A percentile compares a stretch with the other conserved stretches of the same genome.
phyloP scores from a whole-genome alignment of 1,140 invertebrate species.

The Drosophila navojoa region DNA sequence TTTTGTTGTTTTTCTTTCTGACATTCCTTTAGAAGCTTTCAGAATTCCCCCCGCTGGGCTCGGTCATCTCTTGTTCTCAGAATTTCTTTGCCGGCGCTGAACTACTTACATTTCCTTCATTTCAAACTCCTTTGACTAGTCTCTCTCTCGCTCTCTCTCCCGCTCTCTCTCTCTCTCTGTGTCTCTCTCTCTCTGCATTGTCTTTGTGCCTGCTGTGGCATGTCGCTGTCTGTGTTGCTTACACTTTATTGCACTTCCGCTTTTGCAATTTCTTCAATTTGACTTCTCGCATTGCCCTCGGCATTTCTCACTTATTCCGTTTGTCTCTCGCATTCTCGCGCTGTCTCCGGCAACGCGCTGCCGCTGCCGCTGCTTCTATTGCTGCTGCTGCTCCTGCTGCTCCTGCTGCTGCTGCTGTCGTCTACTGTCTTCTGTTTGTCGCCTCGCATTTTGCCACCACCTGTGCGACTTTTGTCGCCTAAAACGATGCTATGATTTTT shows the following conservation, averaged over 20 bases:
- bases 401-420: neutral
- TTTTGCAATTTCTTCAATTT: slow-evolving; percentile 60
- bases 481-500: slow-evolving; percentile 71
- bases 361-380: neutral
- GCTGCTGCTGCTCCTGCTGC: neutral
- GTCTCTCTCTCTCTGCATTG: slow-evolving; percentile 11
- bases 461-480: slow-evolving; percentile 39
- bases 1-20: slow-evolving; percentile 11
- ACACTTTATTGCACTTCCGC: slow-evolving; percentile 71
- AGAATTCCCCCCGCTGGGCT: neutral
- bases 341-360: neutral
- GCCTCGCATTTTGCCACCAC: slow-evolving; percentile 8
- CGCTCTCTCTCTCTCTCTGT: too few species aligned
- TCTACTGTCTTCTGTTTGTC: slow-evolving; percentile 5
- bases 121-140: slow-evolving; percentile 28
- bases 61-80: neutral
- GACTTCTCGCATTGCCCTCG: slow-evolving; percentile 25
- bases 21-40: neutral
- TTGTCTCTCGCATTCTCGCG: slow-evolving; percentile 9
- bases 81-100: slow-evolving; percentile 34
- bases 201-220: slow-evolving; percentile 24
- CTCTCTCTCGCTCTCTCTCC: too few species aligned
- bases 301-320: slow-evolving; percentile 9
- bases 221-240: slow-evolving; percentile 22
- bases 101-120: slow-evolving; percentile 61